These are phyloP conservation scores for Nasonovia ribisnigri DNA, from an alignment of 2,888 invertebrate species.

Conservation along the genomic window DNA sequence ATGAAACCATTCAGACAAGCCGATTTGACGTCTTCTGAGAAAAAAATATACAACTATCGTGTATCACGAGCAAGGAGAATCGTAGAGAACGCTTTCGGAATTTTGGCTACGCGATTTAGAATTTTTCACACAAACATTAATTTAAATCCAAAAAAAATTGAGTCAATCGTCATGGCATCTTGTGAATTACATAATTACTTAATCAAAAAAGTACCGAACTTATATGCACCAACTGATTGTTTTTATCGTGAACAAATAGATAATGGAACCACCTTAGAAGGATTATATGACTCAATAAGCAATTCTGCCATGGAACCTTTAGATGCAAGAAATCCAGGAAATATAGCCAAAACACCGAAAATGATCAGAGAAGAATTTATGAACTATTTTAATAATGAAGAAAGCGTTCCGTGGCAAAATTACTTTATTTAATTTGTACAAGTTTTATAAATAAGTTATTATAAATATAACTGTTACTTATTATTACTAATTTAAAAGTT, in stretches of 20 bases:
- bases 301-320: too few relatives aligned
- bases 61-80: slow-evolving; percentile 65
- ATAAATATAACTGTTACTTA: too few relatives aligned
- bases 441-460: too few relatives aligned
- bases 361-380: too few relatives aligned
- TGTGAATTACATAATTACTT: slow-evolving; percentile 30
- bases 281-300: background rate
- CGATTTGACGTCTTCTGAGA: slow-evolving; percentile 60
- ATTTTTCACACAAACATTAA: too few relatives aligned
- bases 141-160: too few relatives aligned
- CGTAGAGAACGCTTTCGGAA: slow-evolving; percentile 66
- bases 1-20: slow-evolving; percentile 65
- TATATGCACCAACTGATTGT: slow-evolving; percentile 14
- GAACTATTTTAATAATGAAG: too few relatives aligned
- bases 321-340: too few relatives aligned
- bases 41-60: slow-evolving; percentile 67
- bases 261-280: slow-evolving; percentile 28
- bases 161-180: background rate
- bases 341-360: too few relatives aligned
- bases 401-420: too few relatives aligned
- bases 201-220: slow-evolving; percentile 34
- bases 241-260: slow-evolving; percentile 17
- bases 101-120: slow-evolving; percentile 64
- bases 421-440: too few relatives aligned
- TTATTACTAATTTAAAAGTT: too few relatives aligned